Conservation (phyloP, 1,140 invertebrate species). For the Diuraphis noxia region DNA sequence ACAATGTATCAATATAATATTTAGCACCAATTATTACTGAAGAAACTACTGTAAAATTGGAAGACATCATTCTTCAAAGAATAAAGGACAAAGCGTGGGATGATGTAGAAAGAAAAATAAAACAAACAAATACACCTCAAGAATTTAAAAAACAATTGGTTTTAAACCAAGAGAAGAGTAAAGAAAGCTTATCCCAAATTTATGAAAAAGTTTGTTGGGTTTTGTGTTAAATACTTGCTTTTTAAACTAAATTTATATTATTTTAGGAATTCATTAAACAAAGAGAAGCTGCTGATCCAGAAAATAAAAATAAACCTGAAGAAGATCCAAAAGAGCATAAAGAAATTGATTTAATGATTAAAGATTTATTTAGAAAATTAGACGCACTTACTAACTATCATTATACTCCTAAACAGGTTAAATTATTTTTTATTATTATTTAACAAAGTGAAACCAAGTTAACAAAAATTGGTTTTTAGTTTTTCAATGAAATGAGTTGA, state of each 20-base stretch:
- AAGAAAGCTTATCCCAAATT: constrained; percentile 89
- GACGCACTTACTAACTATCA: constrained; percentile 93
- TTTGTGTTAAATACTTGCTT: neutral
- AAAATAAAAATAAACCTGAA: constrained; percentile 65
- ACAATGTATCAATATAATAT: neutral
- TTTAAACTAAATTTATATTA: neutral
- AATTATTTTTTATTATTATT: constrained; percentile 55
- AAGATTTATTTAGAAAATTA: constrained; percentile 80
- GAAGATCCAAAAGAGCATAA: constrained; percentile 74
- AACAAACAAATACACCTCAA: constrained; percentile 78
- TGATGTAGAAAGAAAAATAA: constrained; percentile 89
- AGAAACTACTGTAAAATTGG: constrained; percentile 81
- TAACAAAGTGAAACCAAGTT: neutral
- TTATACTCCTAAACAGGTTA: constrained; percentile 83
- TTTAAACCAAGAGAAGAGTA: constrained; percentile 94
- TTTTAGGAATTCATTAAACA: constrained; percentile 80
- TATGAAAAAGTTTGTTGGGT: constrained; percentile 75
- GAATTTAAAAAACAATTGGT: constrained; percentile 90
- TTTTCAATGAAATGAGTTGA: too few species aligned
- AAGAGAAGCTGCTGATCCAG: constrained; percentile 69
- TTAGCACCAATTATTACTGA: constrained; percentile 86
- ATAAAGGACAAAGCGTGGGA: constrained; percentile 96
- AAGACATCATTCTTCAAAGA: constrained; percentile 87
- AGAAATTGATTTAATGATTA: constrained; percentile 77
- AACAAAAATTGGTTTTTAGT: neutral